Conservation (phyloP, 1,140 invertebrate species). For the Atta cephalotes region DNA sequence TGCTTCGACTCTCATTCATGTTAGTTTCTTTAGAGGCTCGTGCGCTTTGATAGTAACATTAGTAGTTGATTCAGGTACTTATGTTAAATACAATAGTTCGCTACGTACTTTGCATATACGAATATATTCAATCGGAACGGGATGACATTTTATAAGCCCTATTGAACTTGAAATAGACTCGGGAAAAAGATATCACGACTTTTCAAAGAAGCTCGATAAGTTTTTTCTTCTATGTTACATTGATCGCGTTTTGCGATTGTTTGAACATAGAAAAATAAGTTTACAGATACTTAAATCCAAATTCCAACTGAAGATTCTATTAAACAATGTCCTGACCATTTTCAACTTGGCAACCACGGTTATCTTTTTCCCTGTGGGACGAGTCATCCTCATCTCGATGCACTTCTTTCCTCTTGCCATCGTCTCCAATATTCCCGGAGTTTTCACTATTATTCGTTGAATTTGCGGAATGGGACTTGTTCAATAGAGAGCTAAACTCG, state of each 20-base stretch:
- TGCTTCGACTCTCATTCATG: background rate
- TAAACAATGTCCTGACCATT: conserved; percentile 73
- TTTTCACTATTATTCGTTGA: conserved; percentile 67
- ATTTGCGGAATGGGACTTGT: conserved; percentile 80
- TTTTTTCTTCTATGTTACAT: conserved; percentile 14
- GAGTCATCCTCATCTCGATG: conserved; percentile 45
- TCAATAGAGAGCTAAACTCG: conserved; percentile 83
- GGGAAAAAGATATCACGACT: conserved; percentile 34
- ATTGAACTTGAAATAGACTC: conserved; percentile 9
- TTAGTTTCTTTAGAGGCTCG: conserved; percentile 30
- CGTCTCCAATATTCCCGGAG: background rate
- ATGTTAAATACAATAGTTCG: conserved; percentile 43
- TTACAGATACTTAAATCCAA: conserved; percentile 33
- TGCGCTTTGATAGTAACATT: conserved; percentile 51
- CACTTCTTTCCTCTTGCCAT: conserved; percentile 41
- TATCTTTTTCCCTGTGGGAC: conserved; percentile 65
- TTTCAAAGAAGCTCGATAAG: conserved; percentile 41
- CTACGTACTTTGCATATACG: conserved; percentile 13
- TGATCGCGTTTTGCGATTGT: background rate
- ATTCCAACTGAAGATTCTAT: conserved; percentile 25
- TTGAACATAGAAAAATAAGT: conserved; percentile 68
- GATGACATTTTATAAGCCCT: conserved; percentile 6
- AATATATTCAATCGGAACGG: conserved; percentile 11
- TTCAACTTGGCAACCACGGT: conserved; percentile 69
- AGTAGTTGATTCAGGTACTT: conserved; percentile 59